Conservation (phyloP, 64 coral and sea anemone species). For the Acropora yongei region DNA sequence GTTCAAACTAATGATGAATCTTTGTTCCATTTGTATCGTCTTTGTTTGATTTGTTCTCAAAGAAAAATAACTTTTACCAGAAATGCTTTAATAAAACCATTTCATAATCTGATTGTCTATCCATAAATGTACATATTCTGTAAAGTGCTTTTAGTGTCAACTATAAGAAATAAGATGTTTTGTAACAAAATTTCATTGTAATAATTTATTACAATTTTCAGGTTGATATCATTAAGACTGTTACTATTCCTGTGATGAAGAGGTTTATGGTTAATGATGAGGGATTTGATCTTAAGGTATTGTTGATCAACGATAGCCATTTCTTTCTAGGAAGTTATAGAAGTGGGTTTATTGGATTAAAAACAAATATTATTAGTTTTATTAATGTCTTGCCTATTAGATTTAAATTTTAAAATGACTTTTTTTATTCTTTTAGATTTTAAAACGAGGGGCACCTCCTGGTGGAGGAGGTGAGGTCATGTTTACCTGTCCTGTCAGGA, state of each 20-base stretch:
- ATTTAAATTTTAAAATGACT: not conserved
- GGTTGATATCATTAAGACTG: slow-evolving; percentile 95
- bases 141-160: not conserved
- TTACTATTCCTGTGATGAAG: slow-evolving; percentile 89
- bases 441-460: slow-evolving; percentile 92
- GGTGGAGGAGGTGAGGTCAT: slow-evolving; percentile 90
- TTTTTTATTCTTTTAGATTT: slow-evolving; percentile 67
- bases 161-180: not conserved
- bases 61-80: no score
- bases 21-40: no score
- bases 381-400: not conserved
- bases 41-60: no score
- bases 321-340: not conserved
- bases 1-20: no score
- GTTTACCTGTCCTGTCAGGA: slow-evolving; percentile 95
- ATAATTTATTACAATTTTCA: not conserved
- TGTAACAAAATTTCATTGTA: not conserved
- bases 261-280: slow-evolving; percentile 94
- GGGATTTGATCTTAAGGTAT: slow-evolving; percentile 86
- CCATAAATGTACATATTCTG: not conserved
- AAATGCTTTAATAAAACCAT: no score
- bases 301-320: not conserved
- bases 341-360: no score
- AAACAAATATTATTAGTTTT: no score
- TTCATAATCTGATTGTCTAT: not conserved